A percentile compares a stretch with the other conserved stretches of the same genome.
Evolutionary conservation across 2,888 invertebrate species (phyloP).

Genomic region (Temnothorax unifasciatus): DNA sequence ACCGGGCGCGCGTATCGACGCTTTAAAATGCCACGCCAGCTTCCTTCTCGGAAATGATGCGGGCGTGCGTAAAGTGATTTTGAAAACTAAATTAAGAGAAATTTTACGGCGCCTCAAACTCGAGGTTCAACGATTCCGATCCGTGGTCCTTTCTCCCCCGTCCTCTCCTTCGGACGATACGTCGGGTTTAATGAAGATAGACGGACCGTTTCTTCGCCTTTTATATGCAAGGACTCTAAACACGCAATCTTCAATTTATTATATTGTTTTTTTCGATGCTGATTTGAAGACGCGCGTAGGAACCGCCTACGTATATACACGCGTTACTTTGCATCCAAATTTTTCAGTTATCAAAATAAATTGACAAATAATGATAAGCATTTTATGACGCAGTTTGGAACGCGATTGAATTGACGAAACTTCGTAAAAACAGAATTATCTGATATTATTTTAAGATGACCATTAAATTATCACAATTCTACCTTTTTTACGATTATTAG

Average conservation of each 20-base stretch:
- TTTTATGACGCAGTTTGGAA: not conserved
- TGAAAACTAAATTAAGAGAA: conserved; percentile 44
- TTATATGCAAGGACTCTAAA: conserved; percentile 1
- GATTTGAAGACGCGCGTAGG: not conserved
- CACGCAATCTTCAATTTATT: conserved; percentile 26
- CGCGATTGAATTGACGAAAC: not conserved
- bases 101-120: conserved; percentile 27
- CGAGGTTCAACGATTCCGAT: conserved; percentile 2
- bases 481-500: not conserved
- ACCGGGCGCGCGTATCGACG: conserved; percentile 64
- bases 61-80: conserved; percentile 40
- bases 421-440: not conserved
- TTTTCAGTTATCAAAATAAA: conserved; percentile 10
- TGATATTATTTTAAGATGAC: not conserved
- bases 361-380: not conserved
- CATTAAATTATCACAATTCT: not conserved
- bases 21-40: conserved; percentile 63
- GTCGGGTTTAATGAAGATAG: not conserved
- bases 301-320: too few species aligned
- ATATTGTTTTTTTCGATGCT: conserved; percentile 8
- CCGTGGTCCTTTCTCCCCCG: not conserved
- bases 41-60: conserved; percentile 48
- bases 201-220: not conserved
- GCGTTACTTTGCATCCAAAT: conserved; percentile 5
- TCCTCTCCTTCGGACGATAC: not conserved